Conservation (phyloP, 2,113 vertebrate species). For the Epinephelus lanceolatus region DNA sequence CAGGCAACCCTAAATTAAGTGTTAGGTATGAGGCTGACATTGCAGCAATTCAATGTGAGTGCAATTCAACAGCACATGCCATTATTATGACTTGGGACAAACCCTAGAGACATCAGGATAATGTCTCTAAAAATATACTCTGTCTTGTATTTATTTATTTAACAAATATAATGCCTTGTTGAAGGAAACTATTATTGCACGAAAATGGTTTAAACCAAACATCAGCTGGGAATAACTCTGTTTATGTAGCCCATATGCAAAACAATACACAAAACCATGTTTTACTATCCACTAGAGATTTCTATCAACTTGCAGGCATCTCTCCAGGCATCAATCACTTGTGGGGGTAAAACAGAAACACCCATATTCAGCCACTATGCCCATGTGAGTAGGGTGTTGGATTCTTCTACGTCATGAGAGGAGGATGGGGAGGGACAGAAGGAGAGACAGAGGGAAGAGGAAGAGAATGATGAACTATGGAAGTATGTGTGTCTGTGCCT, state of each 20-base stretch:
- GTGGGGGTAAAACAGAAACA: constrained; percentile 6
- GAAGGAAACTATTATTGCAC: constrained; percentile 18
- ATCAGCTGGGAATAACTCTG: constrained; percentile 50
- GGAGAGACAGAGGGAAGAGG: constrained; percentile 13
- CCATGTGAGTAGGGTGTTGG: neutral
- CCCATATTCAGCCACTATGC: neutral
- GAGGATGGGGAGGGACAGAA: constrained; percentile 13
- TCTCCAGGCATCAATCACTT: constrained; percentile 30
- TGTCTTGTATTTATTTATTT: constrained; percentile 21
- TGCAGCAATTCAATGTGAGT: constrained; percentile 19
- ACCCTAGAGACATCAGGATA: constrained; percentile 23
- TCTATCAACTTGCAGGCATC: constrained; percentile 23
- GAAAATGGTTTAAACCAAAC: constrained; percentile 36
- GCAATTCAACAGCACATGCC: constrained; percentile 24
- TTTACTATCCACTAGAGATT: constrained; percentile 58
- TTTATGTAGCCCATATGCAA: constrained; percentile 36
- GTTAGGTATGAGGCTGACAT: constrained; percentile 13
- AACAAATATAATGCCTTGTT: constrained; percentile 1
- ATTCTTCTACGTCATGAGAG: neutral
- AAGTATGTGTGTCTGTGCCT: constrained; percentile 63
- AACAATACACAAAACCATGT: constrained; percentile 51
- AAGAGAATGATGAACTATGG: constrained; percentile 21
- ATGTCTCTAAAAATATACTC: constrained; percentile 35
- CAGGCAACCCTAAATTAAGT: constrained; percentile 47
- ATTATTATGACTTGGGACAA: constrained; percentile 31